Percentiles rank a stretch among this genome's conserved stretches.
These are phyloP conservation scores for Peromyscus attwateri DNA, from an alignment of 2,797 vertebrate species.

Conservation along the genomic window DNA sequence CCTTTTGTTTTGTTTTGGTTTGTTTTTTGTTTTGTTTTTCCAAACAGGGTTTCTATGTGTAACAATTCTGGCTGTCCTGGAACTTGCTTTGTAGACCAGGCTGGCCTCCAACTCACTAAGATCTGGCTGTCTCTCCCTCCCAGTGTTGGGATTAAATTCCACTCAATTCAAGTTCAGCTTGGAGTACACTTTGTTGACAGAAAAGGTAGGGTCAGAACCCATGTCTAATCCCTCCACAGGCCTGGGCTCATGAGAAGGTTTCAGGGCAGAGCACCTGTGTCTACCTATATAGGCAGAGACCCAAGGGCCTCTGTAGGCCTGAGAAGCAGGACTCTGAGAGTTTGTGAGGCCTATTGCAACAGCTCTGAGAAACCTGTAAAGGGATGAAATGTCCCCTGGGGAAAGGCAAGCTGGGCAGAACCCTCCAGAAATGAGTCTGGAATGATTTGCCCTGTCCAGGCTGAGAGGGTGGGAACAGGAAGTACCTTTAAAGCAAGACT, in stretches of 20 bases:
- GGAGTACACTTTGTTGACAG: not conserved
- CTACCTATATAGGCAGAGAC: not conserved
- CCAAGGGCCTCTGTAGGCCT: not conserved
- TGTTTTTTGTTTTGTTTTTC: not conserved
- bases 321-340: not conserved
- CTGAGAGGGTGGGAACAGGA: slow-evolving; percentile 6
- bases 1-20: too few relatives aligned
- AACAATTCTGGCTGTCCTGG: not conserved
- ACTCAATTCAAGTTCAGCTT: not conserved
- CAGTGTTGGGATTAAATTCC: not conserved
- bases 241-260: not conserved
- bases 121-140: not conserved
- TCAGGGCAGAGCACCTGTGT: not conserved
- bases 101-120: not conserved
- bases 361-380: slow-evolving; percentile 13
- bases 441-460: not conserved
- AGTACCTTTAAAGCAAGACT: slow-evolving; percentile 28
- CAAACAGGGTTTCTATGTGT: not conserved
- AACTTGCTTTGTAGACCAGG: not conserved
- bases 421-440: slow-evolving; percentile 55
- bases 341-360: not conserved
- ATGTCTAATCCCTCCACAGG: not conserved
- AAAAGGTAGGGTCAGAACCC: slow-evolving; percentile 10
- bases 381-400: not conserved
- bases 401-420: slow-evolving; percentile 7